phyloP scores from a whole-genome alignment of 2,888 invertebrate species.

The Lasioglossum figueresi region DNA sequence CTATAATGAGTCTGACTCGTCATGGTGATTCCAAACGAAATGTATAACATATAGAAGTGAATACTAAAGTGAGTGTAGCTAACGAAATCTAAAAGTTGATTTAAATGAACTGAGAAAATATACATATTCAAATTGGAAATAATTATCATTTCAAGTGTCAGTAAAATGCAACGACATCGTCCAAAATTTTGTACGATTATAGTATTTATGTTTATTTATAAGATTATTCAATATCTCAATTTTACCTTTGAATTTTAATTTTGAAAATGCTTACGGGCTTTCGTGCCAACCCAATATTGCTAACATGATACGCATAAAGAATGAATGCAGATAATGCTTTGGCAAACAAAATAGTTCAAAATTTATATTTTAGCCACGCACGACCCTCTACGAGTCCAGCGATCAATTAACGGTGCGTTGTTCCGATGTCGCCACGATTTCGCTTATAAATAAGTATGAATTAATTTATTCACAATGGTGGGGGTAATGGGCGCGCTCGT shows the following conservation, averaged over 20 bases:
- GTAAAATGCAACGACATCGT: too few species aligned
- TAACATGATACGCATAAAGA: neutral
- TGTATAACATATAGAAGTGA: too few species aligned
- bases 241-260: too few species aligned
- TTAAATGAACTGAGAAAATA: too few species aligned
- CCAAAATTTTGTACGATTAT: too few species aligned
- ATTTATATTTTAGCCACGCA: neutral
- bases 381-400: neutral
- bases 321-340: neutral
- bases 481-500: neutral
- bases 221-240: too few species aligned
- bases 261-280: too few species aligned
- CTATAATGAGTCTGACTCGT: neutral
- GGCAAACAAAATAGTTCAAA: neutral
- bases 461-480: slow-evolving; percentile 19
- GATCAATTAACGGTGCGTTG: slow-evolving; percentile 3
- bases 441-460: slow-evolving; percentile 38
- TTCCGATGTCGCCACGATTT: neutral
- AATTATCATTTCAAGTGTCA: too few species aligned
- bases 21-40: neutral
- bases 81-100: too few species aligned
- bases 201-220: too few species aligned
- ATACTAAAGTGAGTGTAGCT: too few species aligned
- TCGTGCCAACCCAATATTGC: neutral
- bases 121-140: too few species aligned